phyloP scores from a whole-genome alignment of 2,113 vertebrate species.

The Prochilodus magdalenae region DNA sequence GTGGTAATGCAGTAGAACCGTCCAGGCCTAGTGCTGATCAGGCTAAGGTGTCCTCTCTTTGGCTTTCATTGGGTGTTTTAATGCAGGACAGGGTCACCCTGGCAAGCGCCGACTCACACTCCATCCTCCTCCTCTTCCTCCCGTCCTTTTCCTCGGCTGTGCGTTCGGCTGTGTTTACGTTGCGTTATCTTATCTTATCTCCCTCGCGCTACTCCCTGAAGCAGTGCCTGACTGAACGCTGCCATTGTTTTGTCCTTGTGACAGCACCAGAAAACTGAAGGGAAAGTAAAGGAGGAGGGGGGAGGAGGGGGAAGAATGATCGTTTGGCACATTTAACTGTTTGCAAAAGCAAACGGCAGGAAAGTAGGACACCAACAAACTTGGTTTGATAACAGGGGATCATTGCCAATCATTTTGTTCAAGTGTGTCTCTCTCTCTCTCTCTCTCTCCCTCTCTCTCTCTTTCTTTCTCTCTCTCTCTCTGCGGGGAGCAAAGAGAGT shows the following conservation, averaged over 20 bases:
- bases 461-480: background rate
- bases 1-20: too few relatives aligned
- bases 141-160: constrained; percentile 40
- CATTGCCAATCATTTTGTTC: constrained; percentile 2
- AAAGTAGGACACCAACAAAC: constrained; percentile 26
- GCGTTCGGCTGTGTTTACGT: constrained; percentile 57
- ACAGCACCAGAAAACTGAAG: constrained; percentile 37
- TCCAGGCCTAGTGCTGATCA: constrained; percentile 57
- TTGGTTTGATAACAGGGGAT: constrained; percentile 3
- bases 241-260: constrained; percentile 76
- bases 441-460: too few relatives aligned
- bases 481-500: background rate
- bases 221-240: constrained; percentile 73
- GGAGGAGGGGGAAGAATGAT: constrained; percentile 17
- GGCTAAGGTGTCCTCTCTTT: constrained; percentile 55
- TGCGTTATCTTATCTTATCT: constrained; percentile 78
- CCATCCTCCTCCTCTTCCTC: constrained; percentile 62
- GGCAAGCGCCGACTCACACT: constrained; percentile 70
- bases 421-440: background rate
- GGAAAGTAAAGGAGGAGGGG: background rate
- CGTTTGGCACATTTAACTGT: constrained; percentile 61
- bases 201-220: constrained; percentile 75
- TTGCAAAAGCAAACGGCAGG: constrained; percentile 1
- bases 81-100: constrained; percentile 75
- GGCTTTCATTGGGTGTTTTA: constrained; percentile 68